phyloP scores from a whole-genome alignment of 2,113 vertebrate species.

The Caracal caracal region DNA sequence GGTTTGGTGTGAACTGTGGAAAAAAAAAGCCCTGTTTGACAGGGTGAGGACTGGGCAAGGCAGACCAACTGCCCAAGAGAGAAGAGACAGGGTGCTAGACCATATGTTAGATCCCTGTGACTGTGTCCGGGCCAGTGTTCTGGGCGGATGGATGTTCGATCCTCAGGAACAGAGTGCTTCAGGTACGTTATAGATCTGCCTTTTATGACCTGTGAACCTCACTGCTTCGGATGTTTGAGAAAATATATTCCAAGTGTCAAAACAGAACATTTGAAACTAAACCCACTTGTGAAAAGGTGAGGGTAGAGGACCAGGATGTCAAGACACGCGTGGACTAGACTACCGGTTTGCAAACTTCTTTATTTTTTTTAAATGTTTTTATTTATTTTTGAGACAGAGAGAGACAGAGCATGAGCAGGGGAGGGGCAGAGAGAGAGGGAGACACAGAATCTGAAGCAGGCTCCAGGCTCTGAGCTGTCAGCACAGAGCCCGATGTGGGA shows the following conservation, averaged over 20 bases:
- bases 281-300: neutral
- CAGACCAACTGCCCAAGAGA: neutral
- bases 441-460: no score
- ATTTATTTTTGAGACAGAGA: no score
- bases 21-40: neutral
- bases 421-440: no score
- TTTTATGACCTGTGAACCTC: neutral
- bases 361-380: no score
- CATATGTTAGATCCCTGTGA: fast-evolving
- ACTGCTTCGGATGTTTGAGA: neutral
- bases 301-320: neutral
- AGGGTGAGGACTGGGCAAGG: neutral
- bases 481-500: no score
- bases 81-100: neutral
- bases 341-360: neutral
- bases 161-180: neutral
- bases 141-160: neutral
- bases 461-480: no score
- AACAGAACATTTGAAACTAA: neutral
- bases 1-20: neutral
- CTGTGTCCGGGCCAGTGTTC: neutral
- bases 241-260: neutral
- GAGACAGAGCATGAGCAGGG: no score
- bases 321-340: neutral
- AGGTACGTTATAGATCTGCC: no score